These are phyloP conservation scores for Brenthis hecate DNA, from an alignment of 2,888 invertebrate species.

Conservation along the genomic window DNA sequence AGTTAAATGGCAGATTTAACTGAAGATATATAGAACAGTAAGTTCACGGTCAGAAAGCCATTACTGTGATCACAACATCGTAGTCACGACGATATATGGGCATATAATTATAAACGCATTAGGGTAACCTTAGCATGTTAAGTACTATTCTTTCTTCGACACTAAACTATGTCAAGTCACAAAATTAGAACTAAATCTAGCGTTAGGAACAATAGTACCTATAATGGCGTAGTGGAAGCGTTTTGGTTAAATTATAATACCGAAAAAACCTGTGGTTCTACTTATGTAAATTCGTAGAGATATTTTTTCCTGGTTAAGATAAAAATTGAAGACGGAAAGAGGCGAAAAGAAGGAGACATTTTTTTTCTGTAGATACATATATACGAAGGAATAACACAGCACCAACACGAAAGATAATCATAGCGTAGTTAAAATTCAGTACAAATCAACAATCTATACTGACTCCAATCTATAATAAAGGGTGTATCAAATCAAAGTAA, in stretches of 20 bases:
- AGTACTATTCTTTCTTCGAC: slow-evolving; percentile 44
- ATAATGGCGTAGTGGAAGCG: too few species aligned
- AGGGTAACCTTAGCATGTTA: slow-evolving; percentile 55
- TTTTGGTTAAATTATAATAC: too few species aligned
- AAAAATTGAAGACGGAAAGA: too few species aligned
- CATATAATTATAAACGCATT: slow-evolving; percentile 79
- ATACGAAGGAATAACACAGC: too few species aligned
- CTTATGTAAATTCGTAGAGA: too few species aligned
- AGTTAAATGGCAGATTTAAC: slow-evolving; percentile 52
- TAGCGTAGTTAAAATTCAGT: neutral
- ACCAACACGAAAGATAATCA: too few species aligned
- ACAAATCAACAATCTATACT: neutral
- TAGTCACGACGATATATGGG: slow-evolving; percentile 65
- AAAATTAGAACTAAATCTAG: neutral
- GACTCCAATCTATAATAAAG: slow-evolving; percentile 35
- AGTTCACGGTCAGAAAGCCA: slow-evolving; percentile 55
- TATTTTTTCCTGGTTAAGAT: too few species aligned
- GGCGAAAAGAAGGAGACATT: too few species aligned
- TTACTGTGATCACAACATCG: slow-evolving; percentile 56
- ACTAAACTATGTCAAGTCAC: slow-evolving; percentile 54
- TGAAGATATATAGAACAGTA: slow-evolving; percentile 55
- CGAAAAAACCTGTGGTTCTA: too few species aligned
- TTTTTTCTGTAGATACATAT: too few species aligned
- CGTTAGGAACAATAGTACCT: neutral
- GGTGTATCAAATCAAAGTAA: slow-evolving; percentile 55